These are phyloP conservation scores for Tragelaphus strepsiceros DNA, from an alignment of 2,113 vertebrate species.

Conservation along the genomic window DNA sequence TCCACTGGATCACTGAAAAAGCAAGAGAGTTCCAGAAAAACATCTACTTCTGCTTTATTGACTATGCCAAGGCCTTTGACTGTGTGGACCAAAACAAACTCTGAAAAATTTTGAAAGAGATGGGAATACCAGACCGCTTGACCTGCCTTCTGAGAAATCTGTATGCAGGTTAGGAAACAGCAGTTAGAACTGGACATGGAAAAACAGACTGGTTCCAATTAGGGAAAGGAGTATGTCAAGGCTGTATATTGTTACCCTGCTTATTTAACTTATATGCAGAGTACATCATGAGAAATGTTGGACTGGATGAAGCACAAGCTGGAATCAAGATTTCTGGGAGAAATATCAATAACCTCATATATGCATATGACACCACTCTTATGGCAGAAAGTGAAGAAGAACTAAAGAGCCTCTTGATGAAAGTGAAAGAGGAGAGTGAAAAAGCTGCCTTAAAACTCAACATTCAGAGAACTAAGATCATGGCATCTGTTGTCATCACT, in stretches of 20 bases:
- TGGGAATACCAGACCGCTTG: not conserved
- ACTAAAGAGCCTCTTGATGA: not conserved
- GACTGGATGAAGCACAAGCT: not conserved
- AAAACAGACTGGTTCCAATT: not conserved
- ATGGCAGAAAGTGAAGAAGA: not conserved
- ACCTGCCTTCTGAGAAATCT: not conserved
- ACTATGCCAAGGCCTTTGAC: not conserved
- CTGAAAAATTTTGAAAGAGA: not conserved
- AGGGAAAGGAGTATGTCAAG: not conserved
- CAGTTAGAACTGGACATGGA: not conserved
- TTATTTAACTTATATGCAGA: not conserved
- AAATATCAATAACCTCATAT: not conserved
- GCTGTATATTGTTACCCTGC: not conserved
- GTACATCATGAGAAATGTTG: not conserved
- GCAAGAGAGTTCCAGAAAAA: not conserved
- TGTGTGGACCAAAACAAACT: not conserved
- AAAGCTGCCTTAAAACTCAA: not conserved
- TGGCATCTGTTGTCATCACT: not conserved
- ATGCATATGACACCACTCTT: not conserved
- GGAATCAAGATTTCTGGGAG: too few relatives aligned
- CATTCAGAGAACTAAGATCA: not conserved
- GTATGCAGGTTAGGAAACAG: not conserved
- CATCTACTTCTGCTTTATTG: accelerated
- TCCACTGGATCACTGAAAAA: accelerated
- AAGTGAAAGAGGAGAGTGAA: not conserved